Evolutionary conservation across 1,140 invertebrate species (phyloP), one percentile per base, ranked within the genome.

Genomic region (Pseudomyrmex gracilis): DNA sequence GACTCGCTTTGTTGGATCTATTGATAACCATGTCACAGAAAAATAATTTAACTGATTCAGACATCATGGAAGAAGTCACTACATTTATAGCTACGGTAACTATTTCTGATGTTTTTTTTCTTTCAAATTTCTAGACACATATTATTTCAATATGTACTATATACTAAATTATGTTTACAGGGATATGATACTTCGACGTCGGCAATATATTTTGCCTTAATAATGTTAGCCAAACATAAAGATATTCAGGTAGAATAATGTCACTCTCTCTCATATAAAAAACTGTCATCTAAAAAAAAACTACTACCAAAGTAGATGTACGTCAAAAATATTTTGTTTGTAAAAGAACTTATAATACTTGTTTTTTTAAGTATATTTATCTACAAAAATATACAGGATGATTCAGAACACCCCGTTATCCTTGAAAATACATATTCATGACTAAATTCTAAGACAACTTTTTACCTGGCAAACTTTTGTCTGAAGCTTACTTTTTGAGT

Each of bases 61-160:
- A 97, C 76, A 97, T 98, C 57, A 95, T 96, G 83, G 97, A 98
- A 91, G 97, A 98, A 95, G 97, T 97, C 4, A 97, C 98, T 91
- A 98, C 97, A 0, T 98, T 98, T 89, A 96, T 97, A 95, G 97
- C 97, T 93, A 97, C 96, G 94, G 96, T 96, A n/a, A 94, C 55
- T 58, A 53, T 83, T 9, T 73, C 13, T 53, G 17, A 57, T 74
- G 60, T 34, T 45, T 5, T 7, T 34, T 34, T 0, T n/a, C n/a
- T n/a, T n/a, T n/a, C n/a, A 34, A 34, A 34, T 34, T 7, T 7
- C 0, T 0, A 7, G 0, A 0, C 7, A 34, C 5, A 34, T 34
- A 34, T 0, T 34, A 34, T 34, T 34, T 34, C 4, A 34, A 7
- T 34, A 34, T 1, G 7, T 34, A 34, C 5, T 34, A 34, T 34